Base-by-base conservation (phyloP, 2,113 vertebrate genomes). In the Varanus salvator region DNA sequence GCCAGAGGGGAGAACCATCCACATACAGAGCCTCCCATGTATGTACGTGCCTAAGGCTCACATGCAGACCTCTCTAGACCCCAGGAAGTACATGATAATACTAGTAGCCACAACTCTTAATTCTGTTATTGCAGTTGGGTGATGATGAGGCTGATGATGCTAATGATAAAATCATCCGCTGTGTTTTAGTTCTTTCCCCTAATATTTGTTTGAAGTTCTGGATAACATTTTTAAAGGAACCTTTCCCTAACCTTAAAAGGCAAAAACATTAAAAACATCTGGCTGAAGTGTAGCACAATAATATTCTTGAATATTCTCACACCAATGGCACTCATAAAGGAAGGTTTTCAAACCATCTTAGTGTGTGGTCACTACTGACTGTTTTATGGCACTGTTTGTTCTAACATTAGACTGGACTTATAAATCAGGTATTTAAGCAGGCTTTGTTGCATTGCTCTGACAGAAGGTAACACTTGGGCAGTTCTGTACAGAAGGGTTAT, bases 231-330 rank as follows among this genome's bases (percentile, higher is more conserved):
- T 54, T 27, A 21, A 34, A 54, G 44, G 64, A 48, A 21, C 48
- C 9, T 57, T 75, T 91, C 87, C 64, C 29, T 85, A 91, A 84
- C 54, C 83, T 84, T 77, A 88, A 71, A 44, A 78, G 69, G 76
- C 91, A 95, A 88, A 94, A 93, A 90, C 86, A 87, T 94, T 91
- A 88, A 92, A 87, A 3, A 92, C 87, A 87, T 87, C 91, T 87
- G 86, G 88, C 94, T 95, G 93, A 94, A 93, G 72, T 14, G 83
- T 54, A 95, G 15, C 85, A 94, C 84, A 6, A n/a, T 78, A 60
- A 48, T 57, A 93, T 93, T 72, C 89, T 84, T 80, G 88, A 78
- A 93, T 86, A 76, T 25, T 71, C 88, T 92, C 80, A 88, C 85
- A 69, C 44, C 86, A 77, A 83, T 86, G 74, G 64, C 0, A 91